Conservation (phyloP, 2,888 invertebrate genomes). For the Agrilus mali region DNA sequence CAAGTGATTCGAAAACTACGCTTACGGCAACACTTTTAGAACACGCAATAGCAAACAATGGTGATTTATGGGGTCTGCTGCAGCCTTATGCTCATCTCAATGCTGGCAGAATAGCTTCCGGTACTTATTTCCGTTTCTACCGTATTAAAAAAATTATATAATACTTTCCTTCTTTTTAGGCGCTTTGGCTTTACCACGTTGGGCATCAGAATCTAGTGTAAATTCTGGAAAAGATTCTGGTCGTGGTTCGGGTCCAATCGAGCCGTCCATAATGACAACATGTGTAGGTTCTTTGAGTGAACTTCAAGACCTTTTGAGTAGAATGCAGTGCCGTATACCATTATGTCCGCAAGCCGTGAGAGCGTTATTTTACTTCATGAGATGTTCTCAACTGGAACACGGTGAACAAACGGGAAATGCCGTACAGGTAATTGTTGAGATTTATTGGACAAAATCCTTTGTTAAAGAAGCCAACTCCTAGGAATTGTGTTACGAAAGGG, state of each 20-base stretch:
- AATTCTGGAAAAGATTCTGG: conserved; percentile 36
- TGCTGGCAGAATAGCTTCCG: conserved; percentile 77
- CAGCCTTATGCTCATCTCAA: conserved; percentile 87
- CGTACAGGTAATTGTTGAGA: conserved; percentile 22
- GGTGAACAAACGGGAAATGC: conserved; percentile 27
- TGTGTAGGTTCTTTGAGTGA: conserved; percentile 78
- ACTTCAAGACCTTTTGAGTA: conserved; percentile 59
- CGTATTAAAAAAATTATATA: neutral
- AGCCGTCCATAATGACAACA: conserved; percentile 68
- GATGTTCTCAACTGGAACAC: conserved; percentile 65
- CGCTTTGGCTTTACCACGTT: conserved; percentile 70
- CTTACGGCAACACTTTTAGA: conserved; percentile 71
- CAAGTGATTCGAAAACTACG: conserved; percentile 44
- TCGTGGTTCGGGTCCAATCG: conserved; percentile 36
- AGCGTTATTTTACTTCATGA: conserved; percentile 82
- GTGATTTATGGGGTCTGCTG: conserved; percentile 79
- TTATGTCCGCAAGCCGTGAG: conserved; percentile 58
- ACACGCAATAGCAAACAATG: conserved; percentile 73
- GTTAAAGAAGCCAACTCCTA: conserved; percentile 27
- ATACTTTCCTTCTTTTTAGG: conserved; percentile 36
- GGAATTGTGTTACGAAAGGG: conserved; percentile 74
- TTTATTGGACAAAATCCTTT: neutral
- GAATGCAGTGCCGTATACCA: conserved; percentile 39
- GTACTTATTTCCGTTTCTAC: conserved; percentile 29
- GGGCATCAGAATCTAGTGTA: conserved; percentile 43